phyloP scores from a whole-genome alignment of 2,797 vertebrate species.

The Pelochelys cantorii region DNA sequence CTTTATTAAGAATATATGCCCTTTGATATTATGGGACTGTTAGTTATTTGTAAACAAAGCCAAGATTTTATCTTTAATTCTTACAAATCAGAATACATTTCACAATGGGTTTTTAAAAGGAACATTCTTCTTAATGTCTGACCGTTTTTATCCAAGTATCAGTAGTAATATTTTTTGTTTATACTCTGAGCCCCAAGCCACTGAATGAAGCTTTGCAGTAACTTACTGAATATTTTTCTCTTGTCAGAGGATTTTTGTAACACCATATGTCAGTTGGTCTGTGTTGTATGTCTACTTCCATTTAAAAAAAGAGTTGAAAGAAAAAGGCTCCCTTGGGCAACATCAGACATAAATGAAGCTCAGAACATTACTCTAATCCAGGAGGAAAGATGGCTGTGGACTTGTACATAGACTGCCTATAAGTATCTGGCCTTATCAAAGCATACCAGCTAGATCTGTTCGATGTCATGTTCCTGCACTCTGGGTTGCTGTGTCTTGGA shows the following conservation, averaged over 20 bases:
- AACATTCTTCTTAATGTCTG: background rate
- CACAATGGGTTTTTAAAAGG: background rate
- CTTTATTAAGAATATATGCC: rapidly evolving
- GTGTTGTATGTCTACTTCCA: background rate
- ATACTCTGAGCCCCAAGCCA: background rate
- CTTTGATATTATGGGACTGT: rapidly evolving
- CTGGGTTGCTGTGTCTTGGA: background rate
- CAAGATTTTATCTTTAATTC: background rate
- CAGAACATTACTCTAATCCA: rapidly evolving
- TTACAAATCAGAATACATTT: background rate
- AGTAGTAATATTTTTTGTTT: background rate
- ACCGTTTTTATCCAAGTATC: background rate
- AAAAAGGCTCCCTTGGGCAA: background rate
- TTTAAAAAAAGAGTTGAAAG: background rate
- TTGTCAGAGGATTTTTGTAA: too few relatives aligned
- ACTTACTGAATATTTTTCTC: too few relatives aligned
- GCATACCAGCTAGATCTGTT: background rate
- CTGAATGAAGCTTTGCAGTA: background rate
- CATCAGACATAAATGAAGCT: rapidly evolving
- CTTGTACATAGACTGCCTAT: background rate
- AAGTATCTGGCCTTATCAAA: background rate
- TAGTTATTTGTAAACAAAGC: background rate
- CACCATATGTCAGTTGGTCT: background rate
- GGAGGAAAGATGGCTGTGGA: background rate
- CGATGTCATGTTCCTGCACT: background rate